A percentile compares a stretch with the other conserved stretches of the same genome.
Evolutionary conservation across 2,888 invertebrate species (phyloP).

Genomic region (Tanypteryx hageni): DNA sequence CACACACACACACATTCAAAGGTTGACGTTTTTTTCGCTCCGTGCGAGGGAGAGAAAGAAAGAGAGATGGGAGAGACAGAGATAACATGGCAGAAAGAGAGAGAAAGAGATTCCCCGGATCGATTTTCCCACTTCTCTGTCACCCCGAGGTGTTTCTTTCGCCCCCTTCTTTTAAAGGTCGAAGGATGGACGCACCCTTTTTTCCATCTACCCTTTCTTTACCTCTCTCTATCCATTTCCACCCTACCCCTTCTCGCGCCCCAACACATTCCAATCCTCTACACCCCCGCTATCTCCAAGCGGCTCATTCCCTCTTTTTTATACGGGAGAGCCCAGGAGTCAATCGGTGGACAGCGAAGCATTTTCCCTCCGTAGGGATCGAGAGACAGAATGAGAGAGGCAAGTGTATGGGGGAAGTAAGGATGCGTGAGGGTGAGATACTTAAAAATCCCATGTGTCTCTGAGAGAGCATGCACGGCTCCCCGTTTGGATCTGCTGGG

Average conservation of each 20-base stretch:
- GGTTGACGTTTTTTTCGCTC: background rate
- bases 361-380: background rate
- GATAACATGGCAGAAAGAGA: background rate
- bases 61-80: background rate
- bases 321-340: background rate
- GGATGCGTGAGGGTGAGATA: background rate
- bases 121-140: constrained; percentile 26
- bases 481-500: background rate
- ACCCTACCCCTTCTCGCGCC: background rate
- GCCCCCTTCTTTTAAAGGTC: background rate
- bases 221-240: background rate
- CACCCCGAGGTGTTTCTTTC: constrained; percentile 24
- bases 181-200: background rate
- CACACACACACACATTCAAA: background rate
- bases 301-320: background rate
- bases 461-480: background rate
- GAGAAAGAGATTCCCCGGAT: constrained; percentile 27
- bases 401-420: background rate
- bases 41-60: background rate
- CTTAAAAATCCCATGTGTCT: background rate
- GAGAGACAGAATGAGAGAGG: background rate
- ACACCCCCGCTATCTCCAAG: background rate
- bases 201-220: background rate
- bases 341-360: background rate
- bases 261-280: too few relatives aligned